Evolutionary conservation across 2,888 invertebrate species (phyloP).

Genomic region (Eristalis pertinax): DNA sequence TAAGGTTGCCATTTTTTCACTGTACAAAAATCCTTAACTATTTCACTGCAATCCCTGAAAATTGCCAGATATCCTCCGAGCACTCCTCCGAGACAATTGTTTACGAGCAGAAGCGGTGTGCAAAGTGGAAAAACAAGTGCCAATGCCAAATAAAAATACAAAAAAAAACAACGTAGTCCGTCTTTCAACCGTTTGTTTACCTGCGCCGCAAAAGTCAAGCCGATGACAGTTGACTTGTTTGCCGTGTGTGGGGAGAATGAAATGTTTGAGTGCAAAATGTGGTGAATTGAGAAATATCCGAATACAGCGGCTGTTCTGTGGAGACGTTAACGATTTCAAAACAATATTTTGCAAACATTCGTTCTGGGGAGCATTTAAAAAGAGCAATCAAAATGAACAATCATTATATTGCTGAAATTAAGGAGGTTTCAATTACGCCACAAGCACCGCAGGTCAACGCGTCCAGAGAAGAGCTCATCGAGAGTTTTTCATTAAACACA

Average conservation of each 20-base stretch:
- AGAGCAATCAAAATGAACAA: conserved; percentile 5
- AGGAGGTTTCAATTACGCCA: not conserved
- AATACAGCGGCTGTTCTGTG: conserved; percentile 29
- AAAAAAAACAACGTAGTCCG: not conserved
- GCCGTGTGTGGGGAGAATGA: conserved; percentile 1
- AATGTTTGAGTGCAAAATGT: not conserved
- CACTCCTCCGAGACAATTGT: conserved; percentile 26
- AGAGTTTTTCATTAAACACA: conserved; percentile 7
- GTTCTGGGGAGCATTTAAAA: too few relatives aligned
- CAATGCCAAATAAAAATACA: conserved; percentile 57
- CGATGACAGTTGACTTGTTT: conserved; percentile 37
- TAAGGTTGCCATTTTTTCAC: conserved; percentile 85
- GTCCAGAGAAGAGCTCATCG: conserved; percentile 18
- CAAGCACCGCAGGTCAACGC: conserved; percentile 6
- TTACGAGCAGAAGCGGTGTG: conserved; percentile 49
- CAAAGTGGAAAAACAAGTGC: conserved; percentile 69
- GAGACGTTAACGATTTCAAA: not conserved
- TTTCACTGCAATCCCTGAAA: not conserved
- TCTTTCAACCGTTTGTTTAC: conserved; percentile 65
- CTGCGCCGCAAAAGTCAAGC: conserved; percentile 61
- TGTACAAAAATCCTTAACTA: not conserved
- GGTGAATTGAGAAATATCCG: conserved; percentile 1
- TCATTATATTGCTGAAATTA: not conserved
- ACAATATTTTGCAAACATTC: not conserved
- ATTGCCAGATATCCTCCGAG: not conserved